Percentiles rank a stretch among this genome's conserved stretches.
Evolutionary conservation across 2,797 vertebrate species (phyloP).

Genomic region (Pampus argenteus): DNA sequence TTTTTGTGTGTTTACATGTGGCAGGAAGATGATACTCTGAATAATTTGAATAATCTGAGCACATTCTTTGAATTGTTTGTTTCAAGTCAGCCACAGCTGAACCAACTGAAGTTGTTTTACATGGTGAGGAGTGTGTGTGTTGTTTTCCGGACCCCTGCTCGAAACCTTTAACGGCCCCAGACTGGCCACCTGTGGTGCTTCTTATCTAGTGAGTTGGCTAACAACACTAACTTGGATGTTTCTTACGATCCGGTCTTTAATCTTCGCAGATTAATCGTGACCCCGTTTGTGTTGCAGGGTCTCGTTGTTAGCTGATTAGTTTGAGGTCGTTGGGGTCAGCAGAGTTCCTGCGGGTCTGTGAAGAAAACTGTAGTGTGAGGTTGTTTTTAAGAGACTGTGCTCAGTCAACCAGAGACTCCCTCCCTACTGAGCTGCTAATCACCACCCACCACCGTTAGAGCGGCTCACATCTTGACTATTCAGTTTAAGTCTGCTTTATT

Average conservation of each 20-base stretch:
- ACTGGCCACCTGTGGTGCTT: constrained; percentile 28
- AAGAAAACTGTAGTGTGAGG: constrained; percentile 25
- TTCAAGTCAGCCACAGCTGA: constrained; percentile 32
- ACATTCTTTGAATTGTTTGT: not conserved
- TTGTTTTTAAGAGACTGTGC: constrained; percentile 40
- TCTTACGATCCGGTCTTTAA: constrained; percentile 25
- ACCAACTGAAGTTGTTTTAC: not conserved
- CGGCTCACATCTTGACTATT: constrained; percentile 14
- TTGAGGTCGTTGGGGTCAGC: constrained; percentile 30
- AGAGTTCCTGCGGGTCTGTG: constrained; percentile 11
- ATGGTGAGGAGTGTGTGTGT: not conserved
- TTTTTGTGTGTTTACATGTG: not conserved
- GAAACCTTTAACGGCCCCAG: not conserved
- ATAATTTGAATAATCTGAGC: not conserved
- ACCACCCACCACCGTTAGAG: constrained; percentile 30
- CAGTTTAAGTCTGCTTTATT: not conserved
- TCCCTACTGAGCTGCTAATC: constrained; percentile 45
- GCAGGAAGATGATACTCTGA: not conserved
- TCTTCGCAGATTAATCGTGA: constrained; percentile 45
- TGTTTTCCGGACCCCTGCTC: not conserved
- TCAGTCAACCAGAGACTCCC: constrained; percentile 27
- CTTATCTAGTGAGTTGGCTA: constrained; percentile 5
- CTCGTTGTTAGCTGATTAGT: constrained; percentile 57
- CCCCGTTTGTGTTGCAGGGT: constrained; percentile 23
- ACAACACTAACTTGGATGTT: constrained; percentile 18